phyloP scores from a whole-genome alignment of 2,888 invertebrate species.

The Galerucella pusilla region DNA sequence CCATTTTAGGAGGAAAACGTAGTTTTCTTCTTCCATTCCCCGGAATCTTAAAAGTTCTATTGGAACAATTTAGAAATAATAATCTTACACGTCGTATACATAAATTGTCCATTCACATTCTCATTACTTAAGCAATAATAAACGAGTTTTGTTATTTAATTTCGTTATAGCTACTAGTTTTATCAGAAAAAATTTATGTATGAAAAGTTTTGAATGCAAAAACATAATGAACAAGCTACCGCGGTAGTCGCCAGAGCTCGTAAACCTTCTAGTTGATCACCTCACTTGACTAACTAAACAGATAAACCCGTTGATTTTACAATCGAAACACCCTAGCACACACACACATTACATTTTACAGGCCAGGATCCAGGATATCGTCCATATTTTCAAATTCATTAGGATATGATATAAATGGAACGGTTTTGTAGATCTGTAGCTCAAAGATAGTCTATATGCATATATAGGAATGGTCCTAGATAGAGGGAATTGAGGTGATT shows the following conservation, averaged over 20 bases:
- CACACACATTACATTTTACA: background rate
- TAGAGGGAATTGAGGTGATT: too few relatives aligned
- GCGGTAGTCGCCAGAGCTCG: slow-evolving; percentile 49
- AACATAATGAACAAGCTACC: slow-evolving; percentile 42
- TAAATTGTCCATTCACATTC: background rate
- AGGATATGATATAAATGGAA: too few relatives aligned
- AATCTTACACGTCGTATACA: background rate
- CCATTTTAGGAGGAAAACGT: too few relatives aligned
- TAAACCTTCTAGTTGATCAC: slow-evolving; percentile 53
- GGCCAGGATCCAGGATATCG: background rate
- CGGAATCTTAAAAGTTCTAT: too few relatives aligned
- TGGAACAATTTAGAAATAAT: background rate
- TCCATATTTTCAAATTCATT: background rate
- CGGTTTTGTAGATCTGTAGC: too few relatives aligned
- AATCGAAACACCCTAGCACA: slow-evolving; percentile 50
- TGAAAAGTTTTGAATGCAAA: slow-evolving; percentile 20
- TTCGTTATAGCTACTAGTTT: slow-evolving; percentile 26
- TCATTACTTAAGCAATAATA: background rate
- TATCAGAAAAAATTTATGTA: slow-evolving; percentile 18
- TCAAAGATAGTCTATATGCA: background rate
- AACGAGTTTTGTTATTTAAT: slow-evolving; percentile 7
- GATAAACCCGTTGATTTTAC: slow-evolving; percentile 54
- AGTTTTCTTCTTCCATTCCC: too few relatives aligned
- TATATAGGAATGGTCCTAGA: too few relatives aligned
- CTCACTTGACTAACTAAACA: slow-evolving; percentile 51